These are phyloP conservation scores for Atta colombica DNA, from an alignment of 1,140 invertebrate species.

Conservation along the genomic window DNA sequence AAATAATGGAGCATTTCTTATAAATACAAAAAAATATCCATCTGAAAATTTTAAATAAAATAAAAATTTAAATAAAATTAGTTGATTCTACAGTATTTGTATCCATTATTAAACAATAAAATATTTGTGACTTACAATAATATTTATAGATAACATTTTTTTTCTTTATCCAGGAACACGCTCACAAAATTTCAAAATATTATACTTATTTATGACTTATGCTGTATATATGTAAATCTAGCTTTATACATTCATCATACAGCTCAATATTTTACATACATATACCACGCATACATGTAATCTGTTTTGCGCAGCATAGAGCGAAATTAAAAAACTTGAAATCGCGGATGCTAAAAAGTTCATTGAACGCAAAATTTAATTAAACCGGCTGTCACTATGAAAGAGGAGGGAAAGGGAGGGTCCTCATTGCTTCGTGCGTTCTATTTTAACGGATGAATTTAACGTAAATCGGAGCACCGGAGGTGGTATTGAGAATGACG, in stretches of 20 bases:
- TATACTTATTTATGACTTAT: too few species aligned
- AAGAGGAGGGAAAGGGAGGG: background rate
- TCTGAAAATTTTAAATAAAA: too few species aligned
- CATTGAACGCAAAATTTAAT: slow-evolving; percentile 51
- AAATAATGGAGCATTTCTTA: too few species aligned
- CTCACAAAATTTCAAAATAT: too few species aligned
- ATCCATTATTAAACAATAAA: too few species aligned
- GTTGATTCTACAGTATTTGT: too few species aligned
- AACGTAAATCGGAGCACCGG: slow-evolving; percentile 32
- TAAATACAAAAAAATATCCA: too few species aligned
- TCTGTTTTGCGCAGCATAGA: background rate
- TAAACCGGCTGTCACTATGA: slow-evolving; percentile 29
- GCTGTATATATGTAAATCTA: background rate
- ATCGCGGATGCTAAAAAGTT: slow-evolving; percentile 42
- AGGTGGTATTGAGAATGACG: slow-evolving; percentile 22
- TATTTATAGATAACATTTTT: too few species aligned
- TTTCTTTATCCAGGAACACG: too few species aligned
- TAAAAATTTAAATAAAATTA: too few species aligned
- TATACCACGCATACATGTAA: background rate
- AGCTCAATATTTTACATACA: background rate
- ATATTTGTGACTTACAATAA: too few species aligned
- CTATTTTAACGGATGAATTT: slow-evolving; percentile 48
- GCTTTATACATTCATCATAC: background rate
- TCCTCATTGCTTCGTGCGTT: slow-evolving; percentile 35
- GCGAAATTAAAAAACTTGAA: slow-evolving; percentile 18